phyloP scores from a whole-genome alignment of 2,797 vertebrate species.

The Neosalanx taihuensis region DNA sequence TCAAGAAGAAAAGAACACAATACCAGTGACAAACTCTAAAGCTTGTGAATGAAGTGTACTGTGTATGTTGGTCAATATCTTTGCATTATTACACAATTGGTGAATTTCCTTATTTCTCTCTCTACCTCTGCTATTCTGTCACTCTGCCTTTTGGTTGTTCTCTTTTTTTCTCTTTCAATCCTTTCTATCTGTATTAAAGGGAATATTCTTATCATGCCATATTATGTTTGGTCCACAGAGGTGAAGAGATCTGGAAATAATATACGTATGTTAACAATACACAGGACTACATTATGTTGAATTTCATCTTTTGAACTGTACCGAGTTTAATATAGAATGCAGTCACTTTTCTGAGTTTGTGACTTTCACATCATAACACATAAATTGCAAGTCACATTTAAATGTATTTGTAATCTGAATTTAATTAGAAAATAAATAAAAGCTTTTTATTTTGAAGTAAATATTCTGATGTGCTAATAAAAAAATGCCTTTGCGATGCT shows the following conservation, averaged over 20 bases:
- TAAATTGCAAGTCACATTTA: slow-evolving; percentile 5
- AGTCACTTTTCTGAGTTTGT: not conserved
- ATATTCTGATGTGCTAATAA: slow-evolving; percentile 64
- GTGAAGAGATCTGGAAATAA: not conserved
- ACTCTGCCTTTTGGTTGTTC: not conserved
- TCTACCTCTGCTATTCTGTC: not conserved
- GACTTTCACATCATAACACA: not conserved
- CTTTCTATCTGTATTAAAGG: too few species aligned
- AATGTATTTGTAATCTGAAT: slow-evolving; percentile 57
- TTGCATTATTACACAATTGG: too few species aligned
- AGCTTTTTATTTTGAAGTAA: slow-evolving; percentile 41
- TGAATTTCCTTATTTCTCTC: not conserved
- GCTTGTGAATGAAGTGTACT: too few species aligned
- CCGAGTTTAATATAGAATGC: not conserved
- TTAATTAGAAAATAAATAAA: slow-evolving; percentile 55
- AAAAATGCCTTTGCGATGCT: slow-evolving; percentile 36
- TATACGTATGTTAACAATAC: not conserved
- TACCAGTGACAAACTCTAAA: too few species aligned
- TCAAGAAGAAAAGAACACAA: too few species aligned
- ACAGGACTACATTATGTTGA: not conserved
- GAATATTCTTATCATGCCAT: too few species aligned
- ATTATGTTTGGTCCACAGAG: not conserved
- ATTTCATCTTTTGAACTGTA: not conserved
- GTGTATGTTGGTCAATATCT: too few species aligned
- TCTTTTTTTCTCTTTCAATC: not conserved